A percentile compares a stretch with the other conserved stretches of the same genome.
These are phyloP conservation scores for Arenicola marina DNA, from an alignment of 2,888 invertebrate genomes.

Conservation along the genomic window DNA sequence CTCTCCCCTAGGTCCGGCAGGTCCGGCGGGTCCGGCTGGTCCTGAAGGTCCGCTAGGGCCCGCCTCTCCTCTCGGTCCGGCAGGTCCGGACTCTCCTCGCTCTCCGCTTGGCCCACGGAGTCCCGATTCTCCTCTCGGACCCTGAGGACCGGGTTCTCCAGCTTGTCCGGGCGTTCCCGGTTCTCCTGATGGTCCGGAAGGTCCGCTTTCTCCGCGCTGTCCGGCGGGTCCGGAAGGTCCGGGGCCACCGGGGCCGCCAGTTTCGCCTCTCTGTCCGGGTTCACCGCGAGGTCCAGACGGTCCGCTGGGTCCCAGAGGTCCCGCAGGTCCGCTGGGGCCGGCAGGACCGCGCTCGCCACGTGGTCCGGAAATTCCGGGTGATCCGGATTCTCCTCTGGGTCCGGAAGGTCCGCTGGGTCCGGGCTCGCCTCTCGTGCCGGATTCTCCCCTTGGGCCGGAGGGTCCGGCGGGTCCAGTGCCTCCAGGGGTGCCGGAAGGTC, in stretches of 20 bases:
- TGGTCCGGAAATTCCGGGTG: conserved; percentile 9
- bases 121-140: conserved; percentile 6
- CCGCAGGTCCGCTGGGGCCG: conserved; percentile 9
- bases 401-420: conserved; percentile 27
- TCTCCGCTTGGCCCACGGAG: conserved; percentile 15
- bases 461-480: conserved; percentile 63
- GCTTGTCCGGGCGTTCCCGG: conserved; percentile 16
- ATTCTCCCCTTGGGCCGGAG: conserved; percentile 16
- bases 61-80: conserved; percentile 14
- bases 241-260: conserved; percentile 22
- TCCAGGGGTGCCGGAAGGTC: conserved; percentile 63
- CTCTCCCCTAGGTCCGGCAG: conserved; percentile 13
- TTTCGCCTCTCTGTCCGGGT: conserved; percentile 16
- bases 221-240: conserved; percentile 20
- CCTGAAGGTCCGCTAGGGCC: conserved; percentile 22
- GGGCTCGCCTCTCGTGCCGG: conserved; percentile 20
- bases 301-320: conserved; percentile 8
- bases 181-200: conserved; percentile 20
- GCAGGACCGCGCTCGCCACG: conserved; percentile 4
- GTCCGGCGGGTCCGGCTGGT: conserved; percentile 12
- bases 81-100: conserved; percentile 7
- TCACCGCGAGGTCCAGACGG: conserved; percentile 13
- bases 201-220: conserved; percentile 17
- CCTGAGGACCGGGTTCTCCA: conserved; percentile 22
- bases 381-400: conserved; percentile 13